Base-by-base conservation (phyloP, 1,140 invertebrate species). In the Cheumatopsyche charites region DNA sequence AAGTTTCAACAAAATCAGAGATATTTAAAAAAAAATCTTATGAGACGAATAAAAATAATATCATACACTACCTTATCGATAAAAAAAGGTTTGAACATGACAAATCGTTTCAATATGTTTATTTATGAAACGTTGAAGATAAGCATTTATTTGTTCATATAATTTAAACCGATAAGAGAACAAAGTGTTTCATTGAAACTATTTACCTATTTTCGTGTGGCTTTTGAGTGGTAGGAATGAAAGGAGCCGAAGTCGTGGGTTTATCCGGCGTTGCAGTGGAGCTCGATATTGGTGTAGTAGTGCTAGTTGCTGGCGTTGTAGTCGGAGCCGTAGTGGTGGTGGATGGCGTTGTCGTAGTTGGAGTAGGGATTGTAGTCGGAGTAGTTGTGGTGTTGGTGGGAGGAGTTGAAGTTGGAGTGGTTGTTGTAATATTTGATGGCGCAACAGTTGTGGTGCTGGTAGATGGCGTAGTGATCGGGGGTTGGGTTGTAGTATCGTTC, bases 191-290 rank as follows among this genome's bases (percentile, higher is more conserved):
- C 9, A 7, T 19, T 6, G 23, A 13, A 26, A 26, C 6, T 62
- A 72, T 62, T 36, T 23, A 67, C 65, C 41, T 67, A 36, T 62
- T 72, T 62, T 26, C 62, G 21, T 47, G 63, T 9, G 71, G 45
- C 4, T 25, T 13, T 12, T 25, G 47, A 7, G 77, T 72, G 25
- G 74, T n/a, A 9, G 67, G 1, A 15, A 66, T 47, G 11, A 72
- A 70, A 41, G 71, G 41, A 4, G 76, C 58, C 19, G 43, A 43
- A 1, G 62, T 55, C n/a, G 65, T 9, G 9, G 67, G 45, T 3
- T 52, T 80, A 79, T 4, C 74, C 75, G 13, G 74, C 21, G 43
- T 72, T 15, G 74, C 62, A 79, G 80, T 21, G 80, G 81, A 67
- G 13, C 62, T 23, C 17, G 79, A 66, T 9, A 75, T 29, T n/a